Base-by-base conservation (phyloP, 2,113 vertebrate genomes). In the Rhizomys pruinosus region DNA sequence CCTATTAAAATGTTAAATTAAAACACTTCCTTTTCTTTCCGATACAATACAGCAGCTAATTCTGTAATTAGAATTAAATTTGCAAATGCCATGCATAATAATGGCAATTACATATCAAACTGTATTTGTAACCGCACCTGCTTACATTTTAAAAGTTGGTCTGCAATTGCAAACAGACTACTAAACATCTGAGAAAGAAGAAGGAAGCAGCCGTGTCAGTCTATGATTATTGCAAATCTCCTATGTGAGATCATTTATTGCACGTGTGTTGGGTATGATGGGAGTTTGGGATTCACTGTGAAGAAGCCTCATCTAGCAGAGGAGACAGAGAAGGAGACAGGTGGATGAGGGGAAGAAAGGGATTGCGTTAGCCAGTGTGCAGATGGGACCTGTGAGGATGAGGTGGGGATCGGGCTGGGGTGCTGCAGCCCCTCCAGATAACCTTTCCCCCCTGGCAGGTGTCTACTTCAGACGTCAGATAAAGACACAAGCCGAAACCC, bases 11-110 rank as follows among this genome's bases (percentile, higher is more conserved):
- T 93, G 86, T 92, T 80, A 82, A 91, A 88, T 97, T 88, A 96
- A 93, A 97, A 94, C 87, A 89, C 52, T 78, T 17, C 8, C 78
- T 79, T 92, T 81, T 88, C 92, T 96, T 97, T 96, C 94, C 73
- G 72, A 74, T 87, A 94, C 96, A 97, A 94, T 92, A 22, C 15
- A 79, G 88, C 1, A 47, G 69, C 34, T 9, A 27, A 94, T 97
- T 96, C 93, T 92, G 90, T 96, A 96, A 94, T 96, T 94, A 95
- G 52, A 97, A 69, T 81, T 94, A 66, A 91, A 91, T 96, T 98
- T 98, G 93, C 84, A 96, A 97, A 92, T 93, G 42, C 78, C 94
- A 97, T 89, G 72, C 66, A 87, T 87, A 94, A 93, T 92, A 96
- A 93, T 85, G 66, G 71, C 66, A 94, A 97, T 96, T 93, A 92